Percentiles rank a stretch among this genome's conserved stretches.
These are phyloP conservation scores for Meles meles DNA, from an alignment of 2,113 vertebrate genomes.

Conservation along the genomic window DNA sequence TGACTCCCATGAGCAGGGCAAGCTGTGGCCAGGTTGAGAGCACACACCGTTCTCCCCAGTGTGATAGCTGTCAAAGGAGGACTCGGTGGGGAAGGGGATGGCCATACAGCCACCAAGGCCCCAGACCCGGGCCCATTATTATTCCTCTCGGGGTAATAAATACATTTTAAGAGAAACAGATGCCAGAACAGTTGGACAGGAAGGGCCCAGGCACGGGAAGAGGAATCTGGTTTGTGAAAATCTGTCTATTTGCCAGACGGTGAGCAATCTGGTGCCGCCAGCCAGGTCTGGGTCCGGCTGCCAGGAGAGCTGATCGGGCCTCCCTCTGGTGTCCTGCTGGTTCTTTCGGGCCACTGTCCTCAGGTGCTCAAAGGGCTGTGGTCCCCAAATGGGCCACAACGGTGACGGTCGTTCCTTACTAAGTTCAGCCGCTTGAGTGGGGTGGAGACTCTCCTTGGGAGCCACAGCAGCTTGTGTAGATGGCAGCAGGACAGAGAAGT, in stretches of 20 bases:
- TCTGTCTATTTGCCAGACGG: constrained; percentile 62
- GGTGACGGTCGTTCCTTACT: fast-evolving
- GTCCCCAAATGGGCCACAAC: fast-evolving
- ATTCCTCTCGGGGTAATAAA: constrained; percentile 52
- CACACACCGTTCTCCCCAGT: fast-evolving
- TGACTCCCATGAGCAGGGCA: not conserved
- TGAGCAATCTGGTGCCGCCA: constrained; percentile 29
- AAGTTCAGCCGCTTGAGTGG: fast-evolving
- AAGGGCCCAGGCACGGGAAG: constrained; percentile 49
- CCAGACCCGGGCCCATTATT: not conserved
- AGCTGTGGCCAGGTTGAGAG: not conserved
- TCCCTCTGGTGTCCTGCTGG: not conserved
- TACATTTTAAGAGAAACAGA: constrained; percentile 69
- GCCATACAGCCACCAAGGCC: not conserved
- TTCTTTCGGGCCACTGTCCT: not conserved
- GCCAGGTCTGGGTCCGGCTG: constrained; percentile 42
- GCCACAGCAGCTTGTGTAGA: fast-evolving
- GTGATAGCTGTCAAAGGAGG: not conserved
- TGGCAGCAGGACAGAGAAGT: no score
- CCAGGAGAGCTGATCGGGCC: not conserved
- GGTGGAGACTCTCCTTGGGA: fast-evolving
- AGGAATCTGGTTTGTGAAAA: constrained; percentile 60
- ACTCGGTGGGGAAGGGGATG: not conserved
- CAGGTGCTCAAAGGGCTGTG: fast-evolving
- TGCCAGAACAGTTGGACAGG: constrained; percentile 72